Evolutionary conservation across 2,113 vertebrate species (phyloP).

Genomic region (Phylloscopus trochiloides): DNA sequence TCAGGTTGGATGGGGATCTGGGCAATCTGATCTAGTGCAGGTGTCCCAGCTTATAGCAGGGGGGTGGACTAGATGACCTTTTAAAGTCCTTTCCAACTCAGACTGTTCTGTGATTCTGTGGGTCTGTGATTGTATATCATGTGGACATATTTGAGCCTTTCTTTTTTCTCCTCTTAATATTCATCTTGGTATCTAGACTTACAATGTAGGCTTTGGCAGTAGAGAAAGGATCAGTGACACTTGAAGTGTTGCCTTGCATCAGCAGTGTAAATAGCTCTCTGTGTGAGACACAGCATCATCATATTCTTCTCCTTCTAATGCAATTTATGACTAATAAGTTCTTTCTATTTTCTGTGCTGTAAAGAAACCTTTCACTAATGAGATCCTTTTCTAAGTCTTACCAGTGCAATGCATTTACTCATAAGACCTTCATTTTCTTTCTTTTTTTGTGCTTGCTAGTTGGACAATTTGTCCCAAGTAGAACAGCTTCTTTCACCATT

Average conservation of each 20-base stretch:
- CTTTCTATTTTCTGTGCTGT: background rate
- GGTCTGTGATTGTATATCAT: background rate
- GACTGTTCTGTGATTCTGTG: accelerated
- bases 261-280: background rate
- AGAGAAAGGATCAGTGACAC: background rate
- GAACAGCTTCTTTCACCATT: background rate
- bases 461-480: background rate
- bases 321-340: background rate
- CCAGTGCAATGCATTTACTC: background rate
- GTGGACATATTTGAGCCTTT: accelerated
- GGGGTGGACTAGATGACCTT: background rate
- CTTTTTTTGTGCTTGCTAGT: background rate
- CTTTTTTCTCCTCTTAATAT: background rate
- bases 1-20: background rate
- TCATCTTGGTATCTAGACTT: background rate
- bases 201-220: background rate
- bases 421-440: background rate
- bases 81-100: background rate
- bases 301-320: background rate
- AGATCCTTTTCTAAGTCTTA: background rate
- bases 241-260: background rate
- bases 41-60: background rate
- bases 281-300: background rate
- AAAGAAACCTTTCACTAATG: background rate
- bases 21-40: background rate